phyloP scores from a whole-genome alignment of 2,888 invertebrate species.

The Steromphala cineraria region DNA sequence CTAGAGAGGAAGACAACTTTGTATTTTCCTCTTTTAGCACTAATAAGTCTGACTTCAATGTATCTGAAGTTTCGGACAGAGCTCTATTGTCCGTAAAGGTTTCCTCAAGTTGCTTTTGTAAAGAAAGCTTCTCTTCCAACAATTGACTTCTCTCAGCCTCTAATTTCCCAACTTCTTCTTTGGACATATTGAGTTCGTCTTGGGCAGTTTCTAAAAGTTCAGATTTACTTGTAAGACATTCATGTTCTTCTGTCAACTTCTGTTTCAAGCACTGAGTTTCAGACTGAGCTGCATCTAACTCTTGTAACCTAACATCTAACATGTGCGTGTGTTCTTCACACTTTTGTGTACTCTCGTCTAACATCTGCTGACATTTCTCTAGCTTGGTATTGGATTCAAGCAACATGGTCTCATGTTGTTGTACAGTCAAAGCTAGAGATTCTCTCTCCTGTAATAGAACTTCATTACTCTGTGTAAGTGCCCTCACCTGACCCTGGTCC shows the following conservation, averaged over 20 bases:
- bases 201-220: background rate
- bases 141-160: background rate
- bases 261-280: conserved; percentile 4
- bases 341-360: background rate
- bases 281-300: background rate
- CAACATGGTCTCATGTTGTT: conserved; percentile 16
- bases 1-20: background rate
- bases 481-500: conserved; percentile 41
- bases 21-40: background rate
- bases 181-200: background rate
- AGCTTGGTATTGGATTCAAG: background rate
- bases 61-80: background rate
- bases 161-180: background rate
- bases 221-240: background rate
- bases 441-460: conserved; percentile 44
- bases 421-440: conserved; percentile 34
- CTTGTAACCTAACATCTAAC: background rate
- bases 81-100: background rate
- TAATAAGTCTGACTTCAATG: background rate
- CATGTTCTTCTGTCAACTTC: background rate
- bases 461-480: conserved; percentile 45
- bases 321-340: background rate
- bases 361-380: background rate
- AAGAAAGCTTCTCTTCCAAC: background rate
- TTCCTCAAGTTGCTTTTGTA: background rate